These are phyloP conservation scores for Penaeus chinensis DNA, from an alignment of 1,140 invertebrate species.

Conservation along the genomic window DNA sequence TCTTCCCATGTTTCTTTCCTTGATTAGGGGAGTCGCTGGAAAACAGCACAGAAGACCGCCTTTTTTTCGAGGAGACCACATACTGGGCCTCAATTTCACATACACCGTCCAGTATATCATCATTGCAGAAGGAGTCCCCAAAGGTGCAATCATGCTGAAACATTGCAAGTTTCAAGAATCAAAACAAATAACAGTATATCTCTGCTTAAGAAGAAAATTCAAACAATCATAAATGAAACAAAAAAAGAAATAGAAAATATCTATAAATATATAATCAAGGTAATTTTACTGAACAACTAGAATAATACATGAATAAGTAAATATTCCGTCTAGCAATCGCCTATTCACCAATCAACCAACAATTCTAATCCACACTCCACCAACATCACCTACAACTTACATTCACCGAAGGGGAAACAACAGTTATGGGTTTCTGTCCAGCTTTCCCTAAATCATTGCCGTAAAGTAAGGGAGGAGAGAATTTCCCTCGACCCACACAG, in stretches of 20 bases:
- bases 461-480: not conserved
- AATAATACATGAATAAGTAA: too few species aligned
- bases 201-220: not conserved
- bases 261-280: too few species aligned
- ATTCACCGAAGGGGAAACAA: too few species aligned
- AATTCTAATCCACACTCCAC: too few species aligned
- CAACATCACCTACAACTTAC: too few species aligned
- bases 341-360: too few species aligned
- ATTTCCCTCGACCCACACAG: not conserved
- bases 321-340: too few species aligned
- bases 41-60: not conserved
- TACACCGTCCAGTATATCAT: slow-evolving; percentile 7
- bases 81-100: slow-evolving; percentile 24
- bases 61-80: not conserved
- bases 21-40: not conserved
- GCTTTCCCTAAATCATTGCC: not conserved
- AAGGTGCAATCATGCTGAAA: slow-evolving; percentile 22
- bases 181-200: not conserved
- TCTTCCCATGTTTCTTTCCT: not conserved
- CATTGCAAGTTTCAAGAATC: not conserved
- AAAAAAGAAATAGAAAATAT: too few species aligned
- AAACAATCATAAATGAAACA: not conserved
- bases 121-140: slow-evolving; percentile 35
- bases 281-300: too few species aligned
- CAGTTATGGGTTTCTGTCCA: too few species aligned